Base-by-base conservation (phyloP, 2,888 invertebrate genomes). In the Strigamia crassipes region DNA sequence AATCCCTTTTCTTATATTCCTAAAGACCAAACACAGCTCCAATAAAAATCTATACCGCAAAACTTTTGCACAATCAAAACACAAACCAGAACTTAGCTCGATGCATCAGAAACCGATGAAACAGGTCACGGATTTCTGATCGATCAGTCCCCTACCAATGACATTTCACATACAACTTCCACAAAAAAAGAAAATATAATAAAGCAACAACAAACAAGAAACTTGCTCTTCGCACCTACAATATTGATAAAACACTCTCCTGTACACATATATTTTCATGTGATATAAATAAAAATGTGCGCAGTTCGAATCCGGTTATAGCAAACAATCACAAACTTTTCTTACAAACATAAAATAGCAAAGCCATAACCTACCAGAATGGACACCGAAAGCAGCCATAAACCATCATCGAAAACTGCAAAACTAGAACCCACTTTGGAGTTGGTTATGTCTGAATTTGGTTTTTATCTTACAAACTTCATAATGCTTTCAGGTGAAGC, bases 21-120 rank as follows among this genome's bases (percentile, higher is more conserved):
- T 66, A 66, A 66, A 23, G 66, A 9, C 21, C 12, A 3, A 61
- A 66, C 27, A 21, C 51, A 9, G 8, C 15, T n/a, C 18, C 51
- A 15, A n/a, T 18, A n/a, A 51, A 51, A 51, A 51, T 51, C 13
- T 51, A 15, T 51, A 51, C 51, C 27, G 4, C 9, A 66, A 66
- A 66, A 66, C 27, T 66, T 66, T 66, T 10, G 23, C 66, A 3
- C 66, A 66, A 66, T 66, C 66, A 66, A 66, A 66, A 66, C 27
- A 66, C 27, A 66, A 66, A 23, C 66, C 51, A 6, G 10, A 15
- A 61, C 66, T 27, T 10, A 66, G 27, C 13, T 66, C 27, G 27
- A 66, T 27, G 15, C 66, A 66, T 66, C 66, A 66, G 66, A 66
- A 66, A 27, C 66, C 66, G 66, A 66, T 66, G 27, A 66, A 66